Evolutionary conservation across 1,140 invertebrate genomes (phyloP).

Genomic region (Polyergus mexicanus): DNA sequence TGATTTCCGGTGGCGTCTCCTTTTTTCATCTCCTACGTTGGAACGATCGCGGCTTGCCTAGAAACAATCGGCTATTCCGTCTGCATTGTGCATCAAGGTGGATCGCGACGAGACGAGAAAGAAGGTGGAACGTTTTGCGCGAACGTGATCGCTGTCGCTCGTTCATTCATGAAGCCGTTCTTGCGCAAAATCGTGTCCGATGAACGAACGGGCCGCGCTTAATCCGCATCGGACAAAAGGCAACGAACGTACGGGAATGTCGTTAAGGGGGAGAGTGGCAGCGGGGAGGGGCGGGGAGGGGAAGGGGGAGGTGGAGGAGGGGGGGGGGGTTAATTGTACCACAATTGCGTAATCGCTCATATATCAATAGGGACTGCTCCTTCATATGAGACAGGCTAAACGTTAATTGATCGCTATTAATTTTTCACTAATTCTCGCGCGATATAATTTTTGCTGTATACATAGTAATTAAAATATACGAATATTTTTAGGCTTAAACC

Average conservation of each 20-base stretch:
- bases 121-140: conserved; percentile 66
- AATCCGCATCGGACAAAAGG: conserved; percentile 48
- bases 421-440: neutral
- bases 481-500: too few relatives aligned
- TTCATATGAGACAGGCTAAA: conserved; percentile 47
- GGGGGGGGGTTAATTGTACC: conserved; percentile 68
- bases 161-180: conserved; percentile 81
- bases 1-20: conserved; percentile 83
- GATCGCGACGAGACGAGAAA: conserved; percentile 24
- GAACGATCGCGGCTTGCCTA: conserved; percentile 51
- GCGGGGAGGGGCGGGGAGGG: too few relatives aligned
- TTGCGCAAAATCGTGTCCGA: conserved; percentile 66
- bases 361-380: conserved; percentile 64
- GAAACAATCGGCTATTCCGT: conserved; percentile 79
- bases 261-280: conserved; percentile 23
- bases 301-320: conserved; percentile 20
- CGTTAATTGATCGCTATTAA: neutral
- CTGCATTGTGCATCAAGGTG: conserved; percentile 72
- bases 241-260: conserved; percentile 73
- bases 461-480: too few relatives aligned
- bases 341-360: conserved; percentile 73
- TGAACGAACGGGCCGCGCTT: conserved; percentile 60
- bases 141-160: conserved; percentile 49
- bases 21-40: conserved; percentile 72
- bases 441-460: neutral